Evolutionary conservation across 2,113 vertebrate genomes (phyloP).

Genomic region (Bucco capensis): DNA sequence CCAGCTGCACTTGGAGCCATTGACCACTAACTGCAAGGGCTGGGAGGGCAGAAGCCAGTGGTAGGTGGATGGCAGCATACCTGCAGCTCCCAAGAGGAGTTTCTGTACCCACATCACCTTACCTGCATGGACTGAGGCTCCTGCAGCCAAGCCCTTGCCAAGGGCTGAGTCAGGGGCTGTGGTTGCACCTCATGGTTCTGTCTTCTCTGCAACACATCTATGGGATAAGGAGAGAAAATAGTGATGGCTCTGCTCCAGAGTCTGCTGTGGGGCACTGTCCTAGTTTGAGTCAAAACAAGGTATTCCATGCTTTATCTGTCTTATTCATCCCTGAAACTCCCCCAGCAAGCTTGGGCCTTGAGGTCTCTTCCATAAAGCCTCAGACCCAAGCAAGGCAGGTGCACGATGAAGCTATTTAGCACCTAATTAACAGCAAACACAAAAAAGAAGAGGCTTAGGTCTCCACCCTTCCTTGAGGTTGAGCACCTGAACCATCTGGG

Average conservation of each 20-base stretch:
- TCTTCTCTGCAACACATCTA: not conserved
- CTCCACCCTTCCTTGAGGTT: too few species aligned
- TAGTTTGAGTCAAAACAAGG: too few species aligned
- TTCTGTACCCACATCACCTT: not conserved
- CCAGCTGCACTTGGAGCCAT: too few species aligned
- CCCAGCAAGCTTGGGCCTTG: too few species aligned
- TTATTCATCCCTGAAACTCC: too few species aligned
- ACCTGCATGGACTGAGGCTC: not conserved
- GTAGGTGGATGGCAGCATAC: not conserved
- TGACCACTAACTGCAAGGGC: not conserved
- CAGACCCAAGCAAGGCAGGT: too few species aligned
- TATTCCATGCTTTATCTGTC: too few species aligned
- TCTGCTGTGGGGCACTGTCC: not conserved
- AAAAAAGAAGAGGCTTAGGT: too few species aligned
- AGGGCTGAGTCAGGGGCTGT: not conserved
- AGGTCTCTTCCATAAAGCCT: too few species aligned
- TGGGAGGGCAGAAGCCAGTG: not conserved
- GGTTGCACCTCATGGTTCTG: not conserved
- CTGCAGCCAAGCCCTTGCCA: accelerated
- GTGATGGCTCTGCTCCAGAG: not conserved
- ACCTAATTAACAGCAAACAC: too few species aligned
- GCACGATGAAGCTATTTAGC: too few species aligned
- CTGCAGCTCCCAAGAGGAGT: not conserved
- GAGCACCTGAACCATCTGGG: too few species aligned
- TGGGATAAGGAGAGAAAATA: not conserved